Conservation (phyloP, 2,888 invertebrate genomes). For the Leptinotarsa peninsularis region DNA sequence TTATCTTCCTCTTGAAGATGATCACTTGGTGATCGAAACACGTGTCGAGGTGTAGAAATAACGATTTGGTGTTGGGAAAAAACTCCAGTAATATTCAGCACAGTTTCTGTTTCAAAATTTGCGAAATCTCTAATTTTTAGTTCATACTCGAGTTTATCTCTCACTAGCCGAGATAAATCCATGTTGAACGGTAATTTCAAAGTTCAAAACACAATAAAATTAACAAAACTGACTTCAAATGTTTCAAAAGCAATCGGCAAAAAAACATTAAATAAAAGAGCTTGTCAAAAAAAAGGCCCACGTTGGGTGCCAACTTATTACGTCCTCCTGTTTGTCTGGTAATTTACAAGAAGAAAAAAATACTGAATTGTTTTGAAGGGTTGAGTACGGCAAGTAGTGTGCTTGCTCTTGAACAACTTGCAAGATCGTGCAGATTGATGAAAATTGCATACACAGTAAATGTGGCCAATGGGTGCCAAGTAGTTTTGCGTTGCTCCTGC, state of each 20-base stretch:
- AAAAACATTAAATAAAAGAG: neutral
- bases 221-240: neutral
- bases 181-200: neutral
- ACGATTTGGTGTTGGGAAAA: too few relatives aligned
- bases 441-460: too few relatives aligned
- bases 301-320: neutral
- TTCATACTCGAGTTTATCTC: conserved; percentile 22
- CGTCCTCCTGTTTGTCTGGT: neutral
- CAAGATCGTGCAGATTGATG: neutral
- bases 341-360: neutral
- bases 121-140: conserved; percentile 14
- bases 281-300: neutral
- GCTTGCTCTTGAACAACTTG: neutral
- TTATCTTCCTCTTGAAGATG: too few relatives aligned
- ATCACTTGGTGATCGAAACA: too few relatives aligned
- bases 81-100: too few relatives aligned
- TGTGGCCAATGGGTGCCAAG: too few relatives aligned
- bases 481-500: too few relatives aligned
- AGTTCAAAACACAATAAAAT: neutral
- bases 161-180: conserved; percentile 16
- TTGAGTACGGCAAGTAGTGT: neutral
- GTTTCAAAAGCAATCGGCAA: neutral
- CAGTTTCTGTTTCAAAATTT: conserved; percentile 1
- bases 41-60: too few relatives aligned
- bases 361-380: neutral